Base-by-base conservation (phyloP, 2,888 invertebrate genomes). In the Corbicula japonica region DNA sequence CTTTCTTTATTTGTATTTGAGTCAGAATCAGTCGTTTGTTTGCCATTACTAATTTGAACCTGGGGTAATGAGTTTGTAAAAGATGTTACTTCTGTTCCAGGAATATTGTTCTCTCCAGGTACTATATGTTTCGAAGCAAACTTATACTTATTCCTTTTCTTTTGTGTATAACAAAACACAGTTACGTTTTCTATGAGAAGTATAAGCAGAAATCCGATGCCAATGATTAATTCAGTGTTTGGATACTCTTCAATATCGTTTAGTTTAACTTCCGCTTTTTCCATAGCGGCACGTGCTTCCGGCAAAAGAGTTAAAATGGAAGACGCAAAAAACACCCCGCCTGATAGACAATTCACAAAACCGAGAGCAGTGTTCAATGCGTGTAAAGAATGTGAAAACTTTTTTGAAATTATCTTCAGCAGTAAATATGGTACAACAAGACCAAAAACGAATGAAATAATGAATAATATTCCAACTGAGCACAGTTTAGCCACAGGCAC, bases 381-480 rank as follows among this genome's bases (percentile, higher is more conserved):
- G 6, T 34, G 26, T 5, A 30, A 21, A 3, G 50, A 38, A 18
- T 50, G 18, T 21, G n/a, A 18, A 41, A 52, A 66, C 23, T 28
- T 74, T 46, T 48, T 72, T 26, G 50, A 50, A 10, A 80, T 61
- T 1, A 58, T 34, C 32, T 34, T 26, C 3, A 84, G 28, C 3
- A 76, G 34, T 12, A 70, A 52, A 62, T 63, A 80, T 18, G 86
- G 79, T 30, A 78, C 21, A 21, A 83, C 21, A 26, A 54, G 12
- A 62, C 86, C 86, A 58, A 70, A 73, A 18, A 85, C n/a, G 52
- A 77, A 71, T 18, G 84, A 76, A 5, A 85, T 46, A 8, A 68
- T 46, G 41, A 86, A 84, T 0, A 86, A 28, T 21, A 81, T 77
- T 28, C 70, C 66, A 18, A 80, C 18, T 1, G 86, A 76, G 4